Evolutionary conservation across 2,888 invertebrate species (phyloP).

Genomic region (Agonopterix alstromeriana): DNA sequence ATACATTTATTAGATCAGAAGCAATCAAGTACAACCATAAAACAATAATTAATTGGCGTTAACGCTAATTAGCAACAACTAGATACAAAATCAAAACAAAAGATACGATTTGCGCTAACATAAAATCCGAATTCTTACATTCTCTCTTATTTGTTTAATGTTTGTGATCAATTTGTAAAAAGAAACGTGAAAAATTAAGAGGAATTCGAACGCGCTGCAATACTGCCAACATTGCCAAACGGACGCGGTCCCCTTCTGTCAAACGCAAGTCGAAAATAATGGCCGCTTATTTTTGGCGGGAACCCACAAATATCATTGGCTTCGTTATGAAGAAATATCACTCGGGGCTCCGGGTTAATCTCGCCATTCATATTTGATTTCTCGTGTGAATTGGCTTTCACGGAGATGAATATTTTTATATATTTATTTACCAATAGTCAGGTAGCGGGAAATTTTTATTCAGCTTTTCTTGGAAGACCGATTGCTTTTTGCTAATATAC

Average conservation of each 20-base stretch:
- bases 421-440: too few relatives aligned
- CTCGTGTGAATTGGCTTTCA: conserved; percentile 20
- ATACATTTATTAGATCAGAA: too few relatives aligned
- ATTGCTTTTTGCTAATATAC: too few relatives aligned
- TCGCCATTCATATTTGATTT: conserved; percentile 24
- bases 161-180: conserved; percentile 13
- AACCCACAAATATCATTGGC: conserved; percentile 51
- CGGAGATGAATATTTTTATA: too few relatives aligned
- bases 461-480: too few relatives aligned
- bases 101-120: neutral
- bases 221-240: conserved; percentile 2
- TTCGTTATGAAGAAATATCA: conserved; percentile 46
- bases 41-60: neutral
- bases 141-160: neutral
- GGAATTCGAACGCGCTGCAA: conserved; percentile 9
- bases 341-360: conserved; percentile 20
- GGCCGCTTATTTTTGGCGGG: conserved; percentile 63
- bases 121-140: too few relatives aligned
- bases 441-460: too few relatives aligned
- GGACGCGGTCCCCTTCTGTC: conserved; percentile 60
- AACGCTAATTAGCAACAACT: too few relatives aligned
- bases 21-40: neutral
- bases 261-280: conserved; percentile 57
- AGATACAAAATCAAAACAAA: neutral
- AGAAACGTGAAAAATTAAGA: conserved; percentile 9